Evolutionary conservation across 1,140 invertebrate genomes (phyloP).

Genomic region (Dinothrombium tinctorium): DNA sequence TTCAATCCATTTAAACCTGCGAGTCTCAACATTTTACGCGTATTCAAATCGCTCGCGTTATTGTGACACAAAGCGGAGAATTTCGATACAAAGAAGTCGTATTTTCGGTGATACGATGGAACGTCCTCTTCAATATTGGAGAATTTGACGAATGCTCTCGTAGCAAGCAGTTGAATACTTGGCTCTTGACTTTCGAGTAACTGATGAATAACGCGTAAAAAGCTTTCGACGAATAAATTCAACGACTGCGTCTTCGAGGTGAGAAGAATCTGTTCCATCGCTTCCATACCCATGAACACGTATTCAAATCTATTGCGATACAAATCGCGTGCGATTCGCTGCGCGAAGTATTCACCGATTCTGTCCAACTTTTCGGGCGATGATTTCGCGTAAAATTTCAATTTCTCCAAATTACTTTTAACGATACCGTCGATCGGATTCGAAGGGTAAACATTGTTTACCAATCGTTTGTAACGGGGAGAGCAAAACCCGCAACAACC

Average conservation of each 20-base stretch:
- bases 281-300: conserved; percentile 89
- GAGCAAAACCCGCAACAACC: conserved; percentile 68
- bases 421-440: conserved; percentile 83
- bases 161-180: conserved; percentile 76
- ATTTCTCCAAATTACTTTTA: conserved; percentile 93
- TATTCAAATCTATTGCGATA: conserved; percentile 45
- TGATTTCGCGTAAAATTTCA: conserved; percentile 88
- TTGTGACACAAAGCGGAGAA: conserved; percentile 92
- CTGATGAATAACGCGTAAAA: conserved; percentile 93
- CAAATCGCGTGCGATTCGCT: conserved; percentile 71
- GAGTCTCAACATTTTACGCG: conserved; percentile 23
- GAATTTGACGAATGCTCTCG: conserved; percentile 90
- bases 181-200: conserved; percentile 80
- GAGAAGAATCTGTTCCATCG: conserved; percentile 79
- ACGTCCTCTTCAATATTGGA: conserved; percentile 97
- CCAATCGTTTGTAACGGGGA: conserved; percentile 79
- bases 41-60: conserved; percentile 36
- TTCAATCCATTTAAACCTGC: conserved; percentile 28
- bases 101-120: conserved; percentile 89
- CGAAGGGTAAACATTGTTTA: conserved; percentile 93
- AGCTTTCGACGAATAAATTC: conserved; percentile 94
- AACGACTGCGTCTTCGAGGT: conserved; percentile 87
- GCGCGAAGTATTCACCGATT: conserved; percentile 89
- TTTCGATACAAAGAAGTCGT: conserved; percentile 97
- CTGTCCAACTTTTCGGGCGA: conserved; percentile 92